Conservation (phyloP, 1,140 invertebrate genomes). For the Antheraea pernyi region DNA sequence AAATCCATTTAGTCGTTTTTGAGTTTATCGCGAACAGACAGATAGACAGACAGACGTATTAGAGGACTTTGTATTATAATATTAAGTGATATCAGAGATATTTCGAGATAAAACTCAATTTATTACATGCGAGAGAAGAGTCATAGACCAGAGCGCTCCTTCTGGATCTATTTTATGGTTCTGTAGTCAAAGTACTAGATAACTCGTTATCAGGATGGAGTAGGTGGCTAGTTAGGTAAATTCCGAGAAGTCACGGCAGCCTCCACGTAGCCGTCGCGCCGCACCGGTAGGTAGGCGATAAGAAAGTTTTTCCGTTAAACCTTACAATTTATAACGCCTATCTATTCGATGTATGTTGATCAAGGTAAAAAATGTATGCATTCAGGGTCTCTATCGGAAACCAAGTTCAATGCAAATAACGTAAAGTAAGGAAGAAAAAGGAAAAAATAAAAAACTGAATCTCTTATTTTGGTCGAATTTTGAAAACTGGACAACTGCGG, state of each 20-base stretch:
- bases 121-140: background rate
- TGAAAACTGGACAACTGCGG: no score
- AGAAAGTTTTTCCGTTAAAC: constrained; percentile 33
- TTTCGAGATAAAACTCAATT: no score
- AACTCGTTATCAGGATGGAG: constrained; percentile 26
- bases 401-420: no score
- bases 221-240: constrained; percentile 13
- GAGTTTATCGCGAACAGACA: no score
- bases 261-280: background rate
- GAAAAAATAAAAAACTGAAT: no score
- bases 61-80: no score
- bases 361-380: background rate
- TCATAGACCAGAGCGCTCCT: background rate
- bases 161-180: constrained; percentile 7
- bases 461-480: no score
- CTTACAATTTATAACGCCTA: constrained; percentile 28
- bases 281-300: constrained; percentile 19
- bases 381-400: no score
- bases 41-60: no score
- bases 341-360: background rate
- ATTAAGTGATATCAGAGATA: no score
- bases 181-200: constrained; percentile 20
- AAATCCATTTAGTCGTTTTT: no score
- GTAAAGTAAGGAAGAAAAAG: no score
- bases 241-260: constrained; percentile 18